Percentiles rank a stretch among this genome's conserved stretches.
phyloP scores from a whole-genome alignment of 2,113 vertebrate species.

The Etia nguti region DNA sequence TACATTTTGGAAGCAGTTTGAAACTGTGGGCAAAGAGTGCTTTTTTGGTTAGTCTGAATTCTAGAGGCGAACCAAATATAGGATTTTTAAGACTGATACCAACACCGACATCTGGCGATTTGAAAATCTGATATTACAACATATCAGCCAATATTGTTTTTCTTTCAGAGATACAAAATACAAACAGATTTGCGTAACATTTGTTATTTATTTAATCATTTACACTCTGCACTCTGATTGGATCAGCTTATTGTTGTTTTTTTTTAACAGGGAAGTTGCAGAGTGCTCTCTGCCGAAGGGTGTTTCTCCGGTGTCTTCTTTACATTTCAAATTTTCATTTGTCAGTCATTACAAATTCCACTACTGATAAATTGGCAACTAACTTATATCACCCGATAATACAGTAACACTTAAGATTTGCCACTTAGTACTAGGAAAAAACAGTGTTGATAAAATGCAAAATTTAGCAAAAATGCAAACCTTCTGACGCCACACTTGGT shows the following conservation, averaged over 20 bases:
- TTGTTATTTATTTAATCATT: not conserved
- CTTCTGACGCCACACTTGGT: not conserved
- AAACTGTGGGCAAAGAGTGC: not conserved
- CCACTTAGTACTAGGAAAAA: not conserved
- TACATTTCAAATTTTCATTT: not conserved
- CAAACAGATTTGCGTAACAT: not conserved
- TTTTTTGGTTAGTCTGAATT: not conserved
- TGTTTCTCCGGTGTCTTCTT: not conserved
- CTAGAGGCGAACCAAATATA: not conserved
- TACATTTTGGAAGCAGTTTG: not conserved
- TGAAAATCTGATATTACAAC: not conserved
- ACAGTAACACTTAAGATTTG: not conserved
- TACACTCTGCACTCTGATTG: not conserved
- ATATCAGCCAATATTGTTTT: not conserved
- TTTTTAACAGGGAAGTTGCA: not conserved
- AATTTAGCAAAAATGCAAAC: not conserved
- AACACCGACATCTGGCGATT: not conserved
- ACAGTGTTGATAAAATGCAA: not conserved
- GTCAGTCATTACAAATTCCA: not conserved
- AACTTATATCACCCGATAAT: not conserved
- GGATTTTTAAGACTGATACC: not conserved
- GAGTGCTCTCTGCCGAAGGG: not conserved
- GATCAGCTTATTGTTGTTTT: not conserved
- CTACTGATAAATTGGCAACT: not conserved
- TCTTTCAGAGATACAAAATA: not conserved